Percentiles rank a stretch among this genome's conserved stretches.
These are phyloP conservation scores for Agrilus mali DNA, from an alignment of 2,888 invertebrate genomes.

Conservation along the genomic window DNA sequence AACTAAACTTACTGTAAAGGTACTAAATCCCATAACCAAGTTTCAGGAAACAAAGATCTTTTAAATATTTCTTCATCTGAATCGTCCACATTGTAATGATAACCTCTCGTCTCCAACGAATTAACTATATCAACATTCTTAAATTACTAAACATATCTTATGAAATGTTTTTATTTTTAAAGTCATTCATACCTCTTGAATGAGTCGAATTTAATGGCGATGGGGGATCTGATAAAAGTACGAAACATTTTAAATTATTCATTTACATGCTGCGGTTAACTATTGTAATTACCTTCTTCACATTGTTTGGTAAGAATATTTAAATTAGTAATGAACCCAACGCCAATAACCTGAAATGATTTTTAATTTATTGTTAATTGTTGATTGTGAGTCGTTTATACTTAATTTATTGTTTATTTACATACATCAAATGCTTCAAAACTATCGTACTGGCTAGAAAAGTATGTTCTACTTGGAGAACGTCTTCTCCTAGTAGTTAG, in stretches of 20 bases:
- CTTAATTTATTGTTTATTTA: conserved; percentile 1
- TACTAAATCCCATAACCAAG: conserved; percentile 55
- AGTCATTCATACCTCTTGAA: no score
- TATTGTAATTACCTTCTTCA: conserved; percentile 8
- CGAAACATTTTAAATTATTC: neutral
- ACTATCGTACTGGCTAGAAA: conserved; percentile 24
- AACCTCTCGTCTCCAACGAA: no score
- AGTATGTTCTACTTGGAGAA: no score
- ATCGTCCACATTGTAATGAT: neutral
- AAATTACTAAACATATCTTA: no score
- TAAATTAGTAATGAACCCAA: conserved; percentile 41
- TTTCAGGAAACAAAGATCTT: conserved; percentile 41
- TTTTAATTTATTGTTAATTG: conserved; percentile 4
- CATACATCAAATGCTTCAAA: conserved; percentile 28
- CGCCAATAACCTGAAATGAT: conserved; percentile 37
- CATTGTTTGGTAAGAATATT: conserved; percentile 41
- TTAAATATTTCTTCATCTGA: conserved; percentile 3
- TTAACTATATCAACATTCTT: no score
- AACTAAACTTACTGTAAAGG: conserved; percentile 30
- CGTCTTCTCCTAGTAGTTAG: no score
- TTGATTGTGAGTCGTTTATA: neutral
- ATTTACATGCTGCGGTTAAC: neutral
- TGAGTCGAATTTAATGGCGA: no score
- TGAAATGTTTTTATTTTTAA: no score
- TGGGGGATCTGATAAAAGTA: no score